phyloP scores from a whole-genome alignment of 2,888 invertebrate genomes.

The Maniola hyperantus region DNA sequence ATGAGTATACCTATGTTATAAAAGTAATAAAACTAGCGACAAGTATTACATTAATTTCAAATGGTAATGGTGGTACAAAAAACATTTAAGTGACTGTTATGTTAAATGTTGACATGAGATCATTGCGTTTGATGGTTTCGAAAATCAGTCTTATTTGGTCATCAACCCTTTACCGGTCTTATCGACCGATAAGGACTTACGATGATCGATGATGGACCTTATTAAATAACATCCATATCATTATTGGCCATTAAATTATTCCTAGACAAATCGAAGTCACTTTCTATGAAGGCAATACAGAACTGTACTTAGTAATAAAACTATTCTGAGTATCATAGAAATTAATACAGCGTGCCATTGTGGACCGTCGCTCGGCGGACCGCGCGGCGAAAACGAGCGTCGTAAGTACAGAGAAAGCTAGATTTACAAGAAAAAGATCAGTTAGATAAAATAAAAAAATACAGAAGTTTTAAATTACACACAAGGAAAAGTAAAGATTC shows the following conservation, averaged over 20 bases:
- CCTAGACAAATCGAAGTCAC: slow-evolving; percentile 16
- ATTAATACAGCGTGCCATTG: neutral
- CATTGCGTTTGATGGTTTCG: slow-evolving; percentile 32
- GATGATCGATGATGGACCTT: no score
- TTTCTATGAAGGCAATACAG: slow-evolving; percentile 20
- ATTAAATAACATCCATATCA: no score
- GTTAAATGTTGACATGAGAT: slow-evolving; percentile 33
- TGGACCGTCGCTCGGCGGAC: no score
- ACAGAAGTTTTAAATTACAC: slow-evolving; percentile 28
- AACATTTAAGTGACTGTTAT: slow-evolving; percentile 25
- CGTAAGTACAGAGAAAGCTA: slow-evolving; percentile 24
- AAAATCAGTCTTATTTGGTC: slow-evolving; percentile 36
- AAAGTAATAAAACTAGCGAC: slow-evolving; percentile 37
- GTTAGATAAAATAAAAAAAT: slow-evolving; percentile 20
- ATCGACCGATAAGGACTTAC: no score
- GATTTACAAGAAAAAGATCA: slow-evolving; percentile 2
- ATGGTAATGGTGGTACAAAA: slow-evolving; percentile 28
- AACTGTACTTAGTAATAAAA: slow-evolving; percentile 16
- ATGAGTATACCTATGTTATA: slow-evolving; percentile 32
- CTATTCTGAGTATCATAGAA: slow-evolving; percentile 32
- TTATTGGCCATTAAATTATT: slow-evolving; percentile 22
- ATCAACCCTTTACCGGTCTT: no score
- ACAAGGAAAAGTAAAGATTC: slow-evolving; percentile 24
- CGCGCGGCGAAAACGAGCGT: slow-evolving; percentile 1
- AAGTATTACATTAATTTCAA: slow-evolving; percentile 28